Evolutionary conservation across 2,113 vertebrate genomes (phyloP).

Genomic region (Vanacampus margaritifer): DNA sequence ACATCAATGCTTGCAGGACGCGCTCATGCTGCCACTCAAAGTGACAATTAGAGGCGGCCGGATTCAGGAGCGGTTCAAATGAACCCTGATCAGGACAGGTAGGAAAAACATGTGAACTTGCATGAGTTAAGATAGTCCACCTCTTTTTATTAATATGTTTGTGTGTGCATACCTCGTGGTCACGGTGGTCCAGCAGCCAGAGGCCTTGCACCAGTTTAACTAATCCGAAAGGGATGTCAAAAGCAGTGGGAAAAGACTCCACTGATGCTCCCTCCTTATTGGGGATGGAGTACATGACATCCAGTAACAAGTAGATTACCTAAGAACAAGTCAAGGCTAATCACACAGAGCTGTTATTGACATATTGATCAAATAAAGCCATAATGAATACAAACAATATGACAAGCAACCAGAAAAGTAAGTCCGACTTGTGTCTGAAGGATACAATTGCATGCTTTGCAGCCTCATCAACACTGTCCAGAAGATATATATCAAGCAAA

Average conservation of each 20-base stretch:
- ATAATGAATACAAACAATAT: neutral
- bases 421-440: slow-evolving; percentile 58
- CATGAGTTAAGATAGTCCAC: neutral
- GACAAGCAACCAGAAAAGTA: neutral
- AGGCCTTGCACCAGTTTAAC: slow-evolving; percentile 90
- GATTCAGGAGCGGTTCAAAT: slow-evolving; percentile 87
- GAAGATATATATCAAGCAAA: slow-evolving; percentile 88
- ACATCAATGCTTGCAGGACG: slow-evolving; percentile 86
- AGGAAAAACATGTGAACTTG: neutral
- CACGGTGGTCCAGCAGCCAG: slow-evolving; percentile 92
- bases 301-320: slow-evolving; percentile 93
- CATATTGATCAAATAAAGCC: neutral
- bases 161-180: slow-evolving; percentile 78
- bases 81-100: slow-evolving; percentile 74
- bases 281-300: slow-evolving; percentile 87
- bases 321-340: slow-evolving; percentile 78
- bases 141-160: neutral
- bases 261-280: slow-evolving; percentile 81
- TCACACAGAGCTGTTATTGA: neutral
- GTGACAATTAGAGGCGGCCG: slow-evolving; percentile 78
- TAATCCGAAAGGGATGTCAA: slow-evolving; percentile 85
- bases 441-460: slow-evolving; percentile 95
- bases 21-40: slow-evolving; percentile 85
- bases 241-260: slow-evolving; percentile 86
- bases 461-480: slow-evolving; percentile 82